Evolutionary conservation across 2,888 invertebrate genomes (phyloP).

Genomic region (Drosophila fulvimacula): DNA sequence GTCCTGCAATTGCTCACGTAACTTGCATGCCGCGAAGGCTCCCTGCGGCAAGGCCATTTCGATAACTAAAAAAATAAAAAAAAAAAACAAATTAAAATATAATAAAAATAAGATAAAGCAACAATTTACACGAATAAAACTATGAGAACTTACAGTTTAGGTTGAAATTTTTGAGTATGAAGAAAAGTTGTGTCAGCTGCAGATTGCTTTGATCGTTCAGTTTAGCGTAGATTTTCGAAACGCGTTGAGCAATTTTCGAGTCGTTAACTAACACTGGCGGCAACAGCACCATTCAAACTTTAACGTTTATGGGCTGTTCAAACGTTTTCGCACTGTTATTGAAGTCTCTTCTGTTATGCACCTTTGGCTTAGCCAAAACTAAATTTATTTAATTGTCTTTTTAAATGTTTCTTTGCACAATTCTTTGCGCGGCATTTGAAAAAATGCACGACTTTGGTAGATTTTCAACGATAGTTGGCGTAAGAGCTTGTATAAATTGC

Average conservation of each 20-base stretch:
- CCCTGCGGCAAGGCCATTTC: slow-evolving; percentile 92
- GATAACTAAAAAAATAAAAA: slow-evolving; percentile 31
- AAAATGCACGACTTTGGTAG: slow-evolving; percentile 31
- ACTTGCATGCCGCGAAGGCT: slow-evolving; percentile 90
- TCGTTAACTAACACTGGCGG: slow-evolving; percentile 51
- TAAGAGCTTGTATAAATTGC: slow-evolving; percentile 12
- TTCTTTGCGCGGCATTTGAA: slow-evolving; percentile 30
- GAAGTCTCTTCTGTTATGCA: background rate
- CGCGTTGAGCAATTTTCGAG: slow-evolving; percentile 55
- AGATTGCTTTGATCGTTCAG: slow-evolving; percentile 42
- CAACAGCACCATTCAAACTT: slow-evolving; percentile 64
- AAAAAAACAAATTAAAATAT: background rate
- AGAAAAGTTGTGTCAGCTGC: slow-evolving; percentile 30
- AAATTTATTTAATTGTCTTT: background rate
- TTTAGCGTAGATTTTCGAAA: slow-evolving; percentile 39
- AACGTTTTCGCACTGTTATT: background rate
- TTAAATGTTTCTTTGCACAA: slow-evolving; percentile 23
- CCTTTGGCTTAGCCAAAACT: background rate
- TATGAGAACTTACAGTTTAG: slow-evolving; percentile 45
- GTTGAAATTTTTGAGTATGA: slow-evolving; percentile 35
- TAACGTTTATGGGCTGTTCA: background rate
- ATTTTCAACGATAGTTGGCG: slow-evolving; percentile 35
- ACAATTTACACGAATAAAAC: background rate
- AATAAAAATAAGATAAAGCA: background rate
- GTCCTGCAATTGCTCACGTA: slow-evolving; percentile 85